phyloP scores from a whole-genome alignment of 2,797 vertebrate genomes.

The Valencia hispanica region DNA sequence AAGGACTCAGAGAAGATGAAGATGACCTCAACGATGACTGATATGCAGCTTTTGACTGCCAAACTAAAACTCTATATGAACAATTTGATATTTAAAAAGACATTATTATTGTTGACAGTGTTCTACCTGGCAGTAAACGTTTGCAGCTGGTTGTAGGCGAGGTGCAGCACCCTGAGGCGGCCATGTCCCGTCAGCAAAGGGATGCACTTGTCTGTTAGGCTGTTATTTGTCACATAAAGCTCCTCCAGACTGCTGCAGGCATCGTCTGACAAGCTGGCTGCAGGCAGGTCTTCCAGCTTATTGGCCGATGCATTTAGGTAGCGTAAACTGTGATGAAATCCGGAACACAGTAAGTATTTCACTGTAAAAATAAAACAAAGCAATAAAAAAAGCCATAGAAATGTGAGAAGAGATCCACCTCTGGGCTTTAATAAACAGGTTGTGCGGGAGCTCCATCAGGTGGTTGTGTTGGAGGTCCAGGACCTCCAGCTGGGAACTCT shows the following conservation, averaged over 20 bases:
- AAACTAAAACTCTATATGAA: neutral
- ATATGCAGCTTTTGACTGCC: neutral
- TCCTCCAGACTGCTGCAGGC: constrained; percentile 90
- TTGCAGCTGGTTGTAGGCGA: constrained; percentile 94
- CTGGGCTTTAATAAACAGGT: constrained; percentile 91
- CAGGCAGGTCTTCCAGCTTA: constrained; percentile 92
- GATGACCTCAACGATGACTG: neutral
- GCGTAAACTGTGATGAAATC: constrained; percentile 82
- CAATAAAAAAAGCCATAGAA: neutral
- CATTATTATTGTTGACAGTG: neutral
- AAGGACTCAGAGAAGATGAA: neutral
- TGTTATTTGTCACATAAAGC: constrained; percentile 93
- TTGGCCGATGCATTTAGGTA: constrained; percentile 95
- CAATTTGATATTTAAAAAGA: neutral
- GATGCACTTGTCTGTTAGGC: constrained; percentile 93
- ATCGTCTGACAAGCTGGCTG: constrained; percentile 91
- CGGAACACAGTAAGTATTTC: neutral
- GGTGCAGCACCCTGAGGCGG: constrained; percentile 90
- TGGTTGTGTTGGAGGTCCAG: constrained; percentile 96
- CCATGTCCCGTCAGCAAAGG: constrained; percentile 90
- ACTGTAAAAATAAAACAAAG: neutral
- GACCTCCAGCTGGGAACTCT: constrained; percentile 88
- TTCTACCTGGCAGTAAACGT: constrained; percentile 94
- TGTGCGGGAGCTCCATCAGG: constrained; percentile 89
- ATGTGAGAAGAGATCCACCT: constrained; percentile 75